Evolutionary conservation across 30 jellyfish, hydroid and myxozoan genomes (phyloP).

Genomic region (Morbakka virulenta): DNA sequence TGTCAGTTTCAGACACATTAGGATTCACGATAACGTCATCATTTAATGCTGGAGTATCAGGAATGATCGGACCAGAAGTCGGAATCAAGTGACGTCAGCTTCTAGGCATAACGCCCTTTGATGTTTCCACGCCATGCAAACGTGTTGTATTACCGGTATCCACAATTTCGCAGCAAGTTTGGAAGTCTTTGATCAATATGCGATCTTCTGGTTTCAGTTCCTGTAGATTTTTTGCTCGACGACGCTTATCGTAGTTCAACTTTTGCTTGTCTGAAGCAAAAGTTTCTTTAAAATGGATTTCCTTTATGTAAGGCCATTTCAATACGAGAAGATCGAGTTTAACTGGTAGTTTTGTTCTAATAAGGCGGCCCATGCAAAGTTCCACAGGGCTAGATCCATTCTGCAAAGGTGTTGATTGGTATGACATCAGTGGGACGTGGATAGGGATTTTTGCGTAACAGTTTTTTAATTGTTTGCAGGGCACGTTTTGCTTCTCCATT

Average conservation of each 20-base stretch:
- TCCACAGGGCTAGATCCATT: slow-evolving; percentile 33
- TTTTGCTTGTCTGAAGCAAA: background rate
- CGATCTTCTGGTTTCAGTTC: slow-evolving; percentile 25
- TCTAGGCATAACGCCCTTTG: slow-evolving; percentile 26
- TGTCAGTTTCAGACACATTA: too few species aligned
- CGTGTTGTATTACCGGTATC: slow-evolving; percentile 37
- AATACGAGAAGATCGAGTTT: background rate
- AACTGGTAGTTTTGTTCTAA: slow-evolving; percentile 22
- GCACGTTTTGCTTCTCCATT: slow-evolving; percentile 65
- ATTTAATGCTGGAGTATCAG: too few species aligned
- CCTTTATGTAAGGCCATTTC: slow-evolving; percentile 20
- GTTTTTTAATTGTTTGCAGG: slow-evolving; percentile 24
- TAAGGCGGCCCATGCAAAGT: slow-evolving; percentile 29
- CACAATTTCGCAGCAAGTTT: slow-evolving; percentile 31
- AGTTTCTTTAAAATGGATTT: slow-evolving; percentile 5
- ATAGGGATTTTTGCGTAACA: slow-evolving; percentile 19
- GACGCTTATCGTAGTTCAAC: slow-evolving; percentile 12
- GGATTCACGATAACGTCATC: too few species aligned
- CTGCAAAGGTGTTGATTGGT: slow-evolving; percentile 52
- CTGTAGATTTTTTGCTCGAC: slow-evolving; percentile 35
- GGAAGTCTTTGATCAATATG: slow-evolving; percentile 20
- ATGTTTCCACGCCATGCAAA: slow-evolving; percentile 34
- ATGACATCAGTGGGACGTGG: slow-evolving; percentile 50
- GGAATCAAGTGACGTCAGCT: slow-evolving; percentile 36
- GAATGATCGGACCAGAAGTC: background rate